These are phyloP conservation scores for Elgaria multicarinata DNA, from an alignment of 2,113 vertebrate species.

Conservation along the genomic window DNA sequence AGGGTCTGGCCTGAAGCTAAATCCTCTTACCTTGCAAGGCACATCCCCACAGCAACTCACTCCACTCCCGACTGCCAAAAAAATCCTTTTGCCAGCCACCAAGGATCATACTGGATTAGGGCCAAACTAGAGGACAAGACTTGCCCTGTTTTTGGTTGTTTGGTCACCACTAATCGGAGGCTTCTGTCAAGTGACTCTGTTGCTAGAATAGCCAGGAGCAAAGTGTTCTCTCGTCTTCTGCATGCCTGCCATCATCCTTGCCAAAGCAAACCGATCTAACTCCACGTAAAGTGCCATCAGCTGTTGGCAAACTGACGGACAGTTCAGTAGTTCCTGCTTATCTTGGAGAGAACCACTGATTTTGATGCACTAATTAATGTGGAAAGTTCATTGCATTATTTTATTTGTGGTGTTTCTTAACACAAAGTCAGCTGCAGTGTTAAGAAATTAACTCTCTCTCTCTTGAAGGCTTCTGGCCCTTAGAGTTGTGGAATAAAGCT, in stretches of 20 bases:
- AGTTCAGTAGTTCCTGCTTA: conserved; percentile 33
- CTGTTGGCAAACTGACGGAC: conserved; percentile 1
- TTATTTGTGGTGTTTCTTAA: too few relatives aligned
- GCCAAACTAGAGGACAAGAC: neutral
- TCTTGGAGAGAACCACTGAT: conserved; percentile 7
- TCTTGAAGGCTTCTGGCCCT: too few relatives aligned
- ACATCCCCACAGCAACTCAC: too few relatives aligned
- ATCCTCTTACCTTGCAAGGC: too few relatives aligned
- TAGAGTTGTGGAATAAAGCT: too few relatives aligned
- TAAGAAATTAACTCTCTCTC: too few relatives aligned
- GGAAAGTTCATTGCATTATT: neutral
- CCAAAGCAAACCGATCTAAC: neutral
- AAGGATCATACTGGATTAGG: neutral
- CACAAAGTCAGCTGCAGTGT: too few relatives aligned
- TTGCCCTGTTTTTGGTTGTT: neutral
- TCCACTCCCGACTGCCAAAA: neutral
- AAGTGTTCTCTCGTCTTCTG: neutral
- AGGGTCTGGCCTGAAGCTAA: too few relatives aligned
- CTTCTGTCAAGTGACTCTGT: too few relatives aligned
- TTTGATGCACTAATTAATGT: neutral
- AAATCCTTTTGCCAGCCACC: neutral
- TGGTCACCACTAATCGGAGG: neutral
- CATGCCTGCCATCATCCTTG: neutral
- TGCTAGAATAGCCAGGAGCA: neutral
- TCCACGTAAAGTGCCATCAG: neutral